Percentiles rank a stretch among this genome's conserved stretches.
Conservation (phyloP, 2,113 vertebrate genomes). For the Psephotus haematonotus region DNA sequence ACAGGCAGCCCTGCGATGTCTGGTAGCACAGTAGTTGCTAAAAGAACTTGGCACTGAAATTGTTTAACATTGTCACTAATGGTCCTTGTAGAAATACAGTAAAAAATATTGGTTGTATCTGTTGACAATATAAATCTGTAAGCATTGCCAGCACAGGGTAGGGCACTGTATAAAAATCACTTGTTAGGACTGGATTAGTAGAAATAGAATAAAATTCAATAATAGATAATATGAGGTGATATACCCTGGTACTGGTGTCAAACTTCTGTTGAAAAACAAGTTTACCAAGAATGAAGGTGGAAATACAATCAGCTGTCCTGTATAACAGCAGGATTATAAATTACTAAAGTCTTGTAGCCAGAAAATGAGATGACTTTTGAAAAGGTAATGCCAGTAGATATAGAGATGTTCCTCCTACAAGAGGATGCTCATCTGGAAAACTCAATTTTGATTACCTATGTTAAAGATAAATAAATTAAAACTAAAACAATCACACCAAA, state of each 20-base stretch:
- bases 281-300: not conserved
- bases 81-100: not conserved
- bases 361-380: not conserved
- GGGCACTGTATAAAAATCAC: not conserved
- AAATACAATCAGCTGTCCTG: not conserved
- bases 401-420: not conserved
- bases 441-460: not conserved
- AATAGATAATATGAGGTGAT: not conserved
- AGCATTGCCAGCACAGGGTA: not conserved
- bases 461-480: not conserved
- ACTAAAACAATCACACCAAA: not conserved
- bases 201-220: not conserved
- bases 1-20: not conserved
- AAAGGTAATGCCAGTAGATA: not conserved
- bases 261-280: not conserved
- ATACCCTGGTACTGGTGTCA: not conserved
- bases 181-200: not conserved
- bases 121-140: not conserved
- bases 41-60: not conserved
- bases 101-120: not conserved
- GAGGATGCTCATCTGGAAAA: not conserved
- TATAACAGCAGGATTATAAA: not conserved
- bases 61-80: not conserved
- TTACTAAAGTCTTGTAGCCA: not conserved
- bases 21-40: not conserved